Evolutionary conservation across 64 coral and sea anemone species (phyloP).

Genomic region (Montipora foliosa): DNA sequence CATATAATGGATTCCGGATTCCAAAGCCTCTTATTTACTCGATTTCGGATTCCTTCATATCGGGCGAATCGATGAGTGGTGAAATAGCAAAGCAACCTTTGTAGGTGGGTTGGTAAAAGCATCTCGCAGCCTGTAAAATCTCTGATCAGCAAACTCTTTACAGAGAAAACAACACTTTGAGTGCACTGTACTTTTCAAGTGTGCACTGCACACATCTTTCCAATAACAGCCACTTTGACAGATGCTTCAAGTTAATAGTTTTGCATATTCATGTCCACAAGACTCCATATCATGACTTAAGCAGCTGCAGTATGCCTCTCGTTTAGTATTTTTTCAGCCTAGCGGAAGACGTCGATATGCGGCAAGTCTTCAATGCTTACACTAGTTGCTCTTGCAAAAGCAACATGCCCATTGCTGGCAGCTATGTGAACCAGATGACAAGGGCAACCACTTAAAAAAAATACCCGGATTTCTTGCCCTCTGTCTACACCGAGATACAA

Average conservation of each 20-base stretch:
- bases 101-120: constrained; percentile 31
- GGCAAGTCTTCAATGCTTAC: constrained; percentile 22
- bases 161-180: constrained; percentile 34
- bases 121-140: constrained; percentile 23
- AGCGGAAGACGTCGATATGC: neutral
- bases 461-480: constrained; percentile 35
- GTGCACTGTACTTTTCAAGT: constrained; percentile 54
- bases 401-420: constrained; percentile 33
- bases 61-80: constrained; percentile 21
- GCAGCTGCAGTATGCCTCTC: too few relatives aligned
- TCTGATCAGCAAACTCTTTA: constrained; percentile 35
- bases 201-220: constrained; percentile 38
- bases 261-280: too few relatives aligned
- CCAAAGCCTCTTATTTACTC: too few relatives aligned
- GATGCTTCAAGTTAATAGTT: too few relatives aligned
- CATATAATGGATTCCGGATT: too few relatives aligned
- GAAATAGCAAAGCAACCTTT: constrained; percentile 41
- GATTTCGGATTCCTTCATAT: too few relatives aligned
- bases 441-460: constrained; percentile 11
- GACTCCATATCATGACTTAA: too few relatives aligned
- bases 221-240: constrained; percentile 4
- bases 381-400: constrained; percentile 18
- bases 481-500: constrained; percentile 33
- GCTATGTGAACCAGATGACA: constrained; percentile 46
- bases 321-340: too few relatives aligned